phyloP scores from a whole-genome alignment of 2,888 invertebrate species.

The Arge pagana region DNA sequence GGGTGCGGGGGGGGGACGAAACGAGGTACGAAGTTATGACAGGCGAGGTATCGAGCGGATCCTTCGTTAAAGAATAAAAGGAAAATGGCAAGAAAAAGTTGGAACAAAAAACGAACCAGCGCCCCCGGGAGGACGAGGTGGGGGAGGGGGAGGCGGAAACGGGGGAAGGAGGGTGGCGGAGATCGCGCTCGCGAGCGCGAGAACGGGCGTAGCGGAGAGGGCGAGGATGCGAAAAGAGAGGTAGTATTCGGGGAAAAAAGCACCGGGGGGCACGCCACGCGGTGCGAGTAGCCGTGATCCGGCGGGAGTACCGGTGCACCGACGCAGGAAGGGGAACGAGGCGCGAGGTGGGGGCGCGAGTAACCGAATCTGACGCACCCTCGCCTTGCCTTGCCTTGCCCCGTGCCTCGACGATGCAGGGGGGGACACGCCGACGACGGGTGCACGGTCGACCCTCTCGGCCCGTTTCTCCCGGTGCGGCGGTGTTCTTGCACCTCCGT shows the following conservation, averaged over 20 bases:
- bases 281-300: too few relatives aligned
- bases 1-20: conserved; percentile 34
- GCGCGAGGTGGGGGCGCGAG: conserved; percentile 45
- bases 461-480: conserved; percentile 18
- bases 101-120: background rate
- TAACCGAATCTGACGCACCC: conserved; percentile 57
- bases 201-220: conserved; percentile 28
- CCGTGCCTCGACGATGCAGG: too few relatives aligned
- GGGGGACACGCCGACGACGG: too few relatives aligned
- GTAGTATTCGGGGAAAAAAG: too few relatives aligned
- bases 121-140: background rate
- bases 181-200: conserved; percentile 38
- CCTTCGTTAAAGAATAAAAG: conserved; percentile 56
- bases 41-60: conserved; percentile 59
- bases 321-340: conserved; percentile 11
- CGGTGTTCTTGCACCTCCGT: conserved; percentile 38
- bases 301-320: background rate
- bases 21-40: conserved; percentile 54
- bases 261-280: too few relatives aligned
- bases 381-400: conserved; percentile 33
- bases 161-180: background rate
- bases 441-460: conserved; percentile 22
- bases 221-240: conserved; percentile 3
- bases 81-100: conserved; percentile 34
- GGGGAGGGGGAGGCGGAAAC: background rate